Conservation (phyloP, 2,888 invertebrate species). For the Hecatera dysodea region DNA sequence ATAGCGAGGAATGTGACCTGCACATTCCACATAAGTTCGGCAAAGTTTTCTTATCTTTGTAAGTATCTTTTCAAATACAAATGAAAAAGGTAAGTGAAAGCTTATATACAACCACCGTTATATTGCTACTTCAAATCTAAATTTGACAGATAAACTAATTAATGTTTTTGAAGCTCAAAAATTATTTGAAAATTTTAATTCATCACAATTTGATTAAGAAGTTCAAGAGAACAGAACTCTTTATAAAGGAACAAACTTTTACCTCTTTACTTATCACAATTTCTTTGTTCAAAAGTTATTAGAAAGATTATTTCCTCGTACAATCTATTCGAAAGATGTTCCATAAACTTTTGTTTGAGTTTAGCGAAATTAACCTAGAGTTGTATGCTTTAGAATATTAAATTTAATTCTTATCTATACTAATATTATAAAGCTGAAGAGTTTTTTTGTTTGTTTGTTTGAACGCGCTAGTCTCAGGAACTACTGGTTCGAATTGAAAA, state of each 20-base stretch:
- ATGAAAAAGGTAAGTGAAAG: no score
- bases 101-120: no score
- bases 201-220: conserved; percentile 60
- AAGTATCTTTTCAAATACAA: no score
- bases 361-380: conserved; percentile 26
- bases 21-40: no score
- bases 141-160: conserved; percentile 31
- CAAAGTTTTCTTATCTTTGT: no score
- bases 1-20: no score
- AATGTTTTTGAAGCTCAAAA: conserved; percentile 28
- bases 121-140: conserved; percentile 11
- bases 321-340: conserved; percentile 61
- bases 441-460: no score
- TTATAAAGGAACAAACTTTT: conserved; percentile 59
- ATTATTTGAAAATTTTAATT: conserved; percentile 49
- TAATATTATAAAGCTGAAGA: no score
- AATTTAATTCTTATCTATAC: conserved; percentile 18
- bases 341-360: conserved; percentile 50
- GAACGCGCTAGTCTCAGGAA: no score
- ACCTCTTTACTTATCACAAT: conserved; percentile 59
- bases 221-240: conserved; percentile 54
- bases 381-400: conserved; percentile 30
- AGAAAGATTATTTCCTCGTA: conserved; percentile 56
- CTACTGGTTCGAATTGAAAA: no score
- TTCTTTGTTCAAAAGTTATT: conserved; percentile 64